Base-by-base conservation (phyloP, 2,888 invertebrate species). In the Dioctria linearis region DNA sequence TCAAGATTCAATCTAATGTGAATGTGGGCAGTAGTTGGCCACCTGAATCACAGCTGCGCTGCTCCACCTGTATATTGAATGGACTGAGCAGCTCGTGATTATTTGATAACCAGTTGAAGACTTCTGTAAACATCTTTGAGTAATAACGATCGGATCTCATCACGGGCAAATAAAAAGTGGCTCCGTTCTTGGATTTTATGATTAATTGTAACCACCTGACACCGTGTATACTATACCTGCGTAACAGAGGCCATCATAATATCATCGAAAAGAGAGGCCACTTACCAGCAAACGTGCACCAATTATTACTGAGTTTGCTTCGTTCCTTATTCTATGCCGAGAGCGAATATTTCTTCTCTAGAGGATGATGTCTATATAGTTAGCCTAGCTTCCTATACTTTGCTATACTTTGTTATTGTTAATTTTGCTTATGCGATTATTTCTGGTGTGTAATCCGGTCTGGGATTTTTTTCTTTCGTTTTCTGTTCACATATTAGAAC, bases 121-220 rank as follows among this genome's bases (percentile, higher is more conserved):
- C 59, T 75, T 59, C 59, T 59, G 59, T 59, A 75, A 75, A 75
- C 73, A 75, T n/a, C 57, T 75, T 25, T 40, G 9, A 43, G 57
- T 43, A 75, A 75, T 75, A 75, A 75, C 59, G 42, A 75, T 69
- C 49, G 25, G 73, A 75, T 75, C 73, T 42, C 5, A 59, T 75
- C 73, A 4, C 42, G 11, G n/a, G 43, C 13, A 57, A 13, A 43
- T n/a, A 43, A 66, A 75, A 75, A 57, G 73, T 37, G 57, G 42
- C 37, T 75, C 59, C 59, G 43, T 40, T 75, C 42, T 37, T 13
- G 25, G 6, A 43, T 59, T 40, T 59, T 75, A 75, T 75, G 73
- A 75, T 75, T 75, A 75, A 75, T 75, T 75, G 73, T 43, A 59
- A 59, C 73, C 54, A 59, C 73, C 73, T 59, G 73, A 75, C 73